These are phyloP conservation scores for Halichoeres trimaculatus DNA, from an alignment of 2,113 vertebrate genomes.

Conservation along the genomic window DNA sequence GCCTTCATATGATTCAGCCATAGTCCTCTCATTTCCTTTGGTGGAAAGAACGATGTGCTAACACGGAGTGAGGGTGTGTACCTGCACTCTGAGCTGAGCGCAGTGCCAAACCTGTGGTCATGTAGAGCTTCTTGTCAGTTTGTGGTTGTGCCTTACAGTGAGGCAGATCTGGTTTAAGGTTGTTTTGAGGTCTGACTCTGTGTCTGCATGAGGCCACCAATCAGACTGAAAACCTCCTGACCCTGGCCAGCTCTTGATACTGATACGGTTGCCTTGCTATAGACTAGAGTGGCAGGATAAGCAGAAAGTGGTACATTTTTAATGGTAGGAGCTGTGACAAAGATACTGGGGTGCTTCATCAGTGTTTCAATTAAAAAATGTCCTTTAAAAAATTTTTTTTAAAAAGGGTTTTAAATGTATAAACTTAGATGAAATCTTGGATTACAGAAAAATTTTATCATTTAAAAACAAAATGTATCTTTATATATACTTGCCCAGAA, in stretches of 20 bases:
- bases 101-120: constrained; percentile 54
- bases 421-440: too few relatives aligned
- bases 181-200: constrained; percentile 36
- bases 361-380: neutral
- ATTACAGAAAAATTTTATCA: too few relatives aligned
- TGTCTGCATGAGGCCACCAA: constrained; percentile 40
- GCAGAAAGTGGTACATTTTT: constrained; percentile 66
- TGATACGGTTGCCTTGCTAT: constrained; percentile 47
- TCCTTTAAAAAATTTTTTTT: neutral
- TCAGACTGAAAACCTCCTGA: constrained; percentile 50
- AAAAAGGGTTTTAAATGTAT: too few relatives aligned
- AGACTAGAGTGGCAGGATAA: constrained; percentile 49
- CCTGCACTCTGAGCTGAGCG: constrained; percentile 41
- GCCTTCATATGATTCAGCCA: constrained; percentile 64
- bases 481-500: too few relatives aligned
- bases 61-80: constrained; percentile 60
- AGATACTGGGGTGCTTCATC: constrained; percentile 30
- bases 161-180: constrained; percentile 42
- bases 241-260: constrained; percentile 57
- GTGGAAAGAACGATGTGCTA: constrained; percentile 71
- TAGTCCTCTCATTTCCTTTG: constrained; percentile 78
- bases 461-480: too few relatives aligned
- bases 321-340: constrained; percentile 47
- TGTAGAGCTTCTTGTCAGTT: constrained; percentile 52
- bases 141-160: constrained; percentile 52